phyloP scores from a whole-genome alignment of 2,797 vertebrate species.

The Novumbra hubbsi region DNA sequence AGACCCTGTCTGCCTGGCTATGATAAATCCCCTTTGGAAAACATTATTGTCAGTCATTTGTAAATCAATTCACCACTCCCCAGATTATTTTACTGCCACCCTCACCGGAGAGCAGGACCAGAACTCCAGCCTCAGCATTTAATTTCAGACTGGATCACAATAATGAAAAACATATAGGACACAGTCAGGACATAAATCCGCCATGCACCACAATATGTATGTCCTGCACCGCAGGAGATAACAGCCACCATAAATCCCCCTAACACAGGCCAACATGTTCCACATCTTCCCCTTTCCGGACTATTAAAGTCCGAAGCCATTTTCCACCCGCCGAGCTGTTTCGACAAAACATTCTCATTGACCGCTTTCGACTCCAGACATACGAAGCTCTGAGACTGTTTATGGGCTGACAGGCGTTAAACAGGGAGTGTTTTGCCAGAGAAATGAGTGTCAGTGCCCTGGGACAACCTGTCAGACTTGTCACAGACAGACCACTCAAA shows the following conservation, averaged over 20 bases:
- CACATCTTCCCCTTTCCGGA: neutral
- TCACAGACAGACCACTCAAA: neutral
- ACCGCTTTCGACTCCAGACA: neutral
- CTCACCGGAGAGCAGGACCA: constrained; percentile 6
- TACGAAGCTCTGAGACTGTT: neutral
- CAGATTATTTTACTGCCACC: constrained; percentile 27
- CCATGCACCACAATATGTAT: neutral
- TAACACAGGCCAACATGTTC: neutral
- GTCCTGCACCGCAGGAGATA: neutral
- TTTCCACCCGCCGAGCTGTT: neutral
- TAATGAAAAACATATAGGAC: constrained; percentile 8
- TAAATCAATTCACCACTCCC: constrained; percentile 46
- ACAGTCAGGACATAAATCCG: neutral
- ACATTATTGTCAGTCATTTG: constrained; percentile 45
- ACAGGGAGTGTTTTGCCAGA: neutral
- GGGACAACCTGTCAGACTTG: neutral
- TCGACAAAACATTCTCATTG: neutral
- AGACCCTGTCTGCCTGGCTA: constrained; percentile 19
- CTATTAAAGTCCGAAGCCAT: neutral
- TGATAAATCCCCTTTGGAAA: constrained; percentile 38
- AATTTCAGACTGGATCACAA: constrained; percentile 33
- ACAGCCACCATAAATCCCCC: neutral
- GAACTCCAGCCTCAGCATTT: constrained; percentile 18
- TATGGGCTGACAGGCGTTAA: neutral
- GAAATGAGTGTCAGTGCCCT: neutral